These are phyloP conservation scores for Opisthograptis luteolata DNA, from an alignment of 2,888 invertebrate species.

Conservation along the genomic window DNA sequence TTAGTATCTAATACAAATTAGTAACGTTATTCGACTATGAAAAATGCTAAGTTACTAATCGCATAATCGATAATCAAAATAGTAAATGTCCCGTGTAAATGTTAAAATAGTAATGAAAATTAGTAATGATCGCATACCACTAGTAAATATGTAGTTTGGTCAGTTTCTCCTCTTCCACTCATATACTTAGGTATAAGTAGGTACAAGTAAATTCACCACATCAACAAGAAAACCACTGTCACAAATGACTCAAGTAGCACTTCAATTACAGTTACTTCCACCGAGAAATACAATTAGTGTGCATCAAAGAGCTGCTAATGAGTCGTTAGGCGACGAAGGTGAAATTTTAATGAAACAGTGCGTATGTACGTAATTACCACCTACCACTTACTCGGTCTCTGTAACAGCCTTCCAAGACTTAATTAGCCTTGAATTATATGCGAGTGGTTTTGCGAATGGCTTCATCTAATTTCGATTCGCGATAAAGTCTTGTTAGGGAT, in stretches of 20 bases:
- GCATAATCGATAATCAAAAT: no score
- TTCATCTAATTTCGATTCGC: conserved; percentile 33
- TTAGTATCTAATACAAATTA: no score
- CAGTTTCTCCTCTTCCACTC: no score
- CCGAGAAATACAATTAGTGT: conserved; percentile 60
- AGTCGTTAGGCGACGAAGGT: conserved; percentile 58
- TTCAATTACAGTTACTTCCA: conserved; percentile 50
- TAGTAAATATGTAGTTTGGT: no score
- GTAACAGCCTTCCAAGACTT: conserved; percentile 66
- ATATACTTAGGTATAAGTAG: no score
- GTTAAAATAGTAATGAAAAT: no score
- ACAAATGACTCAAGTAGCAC: conserved; percentile 18
- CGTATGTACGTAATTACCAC: conserved; percentile 70
- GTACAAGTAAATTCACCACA: background rate
- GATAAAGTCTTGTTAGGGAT: conserved; percentile 11
- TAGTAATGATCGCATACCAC: no score
- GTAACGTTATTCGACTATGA: no score
- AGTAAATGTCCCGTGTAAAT: no score
- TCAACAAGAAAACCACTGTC: background rate
- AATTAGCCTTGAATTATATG: conserved; percentile 71
- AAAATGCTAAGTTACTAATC: no score
- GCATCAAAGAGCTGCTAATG: conserved; percentile 70
- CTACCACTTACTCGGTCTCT: conserved; percentile 62
- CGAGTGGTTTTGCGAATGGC: conserved; percentile 40
- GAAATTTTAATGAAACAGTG: conserved; percentile 73